phyloP scores from a whole-genome alignment of 1,140 invertebrate species.

The Euglossa dilemma region DNA sequence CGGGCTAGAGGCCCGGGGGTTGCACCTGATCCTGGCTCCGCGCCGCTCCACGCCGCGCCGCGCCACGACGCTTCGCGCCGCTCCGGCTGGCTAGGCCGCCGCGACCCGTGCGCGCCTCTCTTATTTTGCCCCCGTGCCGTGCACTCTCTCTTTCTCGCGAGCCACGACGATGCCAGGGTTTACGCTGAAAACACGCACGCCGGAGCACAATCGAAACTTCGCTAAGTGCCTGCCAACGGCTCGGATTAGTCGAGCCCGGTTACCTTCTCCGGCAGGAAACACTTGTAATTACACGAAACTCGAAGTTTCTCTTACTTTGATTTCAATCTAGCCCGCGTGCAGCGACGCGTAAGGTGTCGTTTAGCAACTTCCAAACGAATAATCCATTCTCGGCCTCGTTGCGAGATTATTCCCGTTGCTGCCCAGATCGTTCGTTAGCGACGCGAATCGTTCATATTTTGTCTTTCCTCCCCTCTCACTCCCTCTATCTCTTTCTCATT shows the following conservation, averaged over 20 bases:
- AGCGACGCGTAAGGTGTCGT: conserved; percentile 45
- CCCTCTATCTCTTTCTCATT: too few species aligned
- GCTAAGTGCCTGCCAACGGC: conserved; percentile 68
- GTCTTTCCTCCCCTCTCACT: background rate
- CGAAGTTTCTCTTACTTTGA: conserved; percentile 51
- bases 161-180: background rate
- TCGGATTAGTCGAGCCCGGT: conserved; percentile 52
- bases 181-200: conserved; percentile 43
- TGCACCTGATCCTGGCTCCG: background rate
- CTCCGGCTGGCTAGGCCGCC: background rate
- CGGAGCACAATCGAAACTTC: conserved; percentile 77
- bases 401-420: conserved; percentile 9
- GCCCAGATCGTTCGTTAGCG: background rate
- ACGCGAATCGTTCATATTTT: conserved; percentile 2
- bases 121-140: background rate
- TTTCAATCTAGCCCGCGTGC: conserved; percentile 41
- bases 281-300: conserved; percentile 54
- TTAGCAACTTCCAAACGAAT: conserved; percentile 46
- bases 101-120: background rate
- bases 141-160: background rate
- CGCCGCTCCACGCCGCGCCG: background rate
- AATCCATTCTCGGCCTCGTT: conserved; percentile 33
- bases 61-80: background rate
- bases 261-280: conserved; percentile 42
- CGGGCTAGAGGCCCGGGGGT: background rate